Conservation (phyloP, 2,113 vertebrate species). For the Triplophysa siluroides region DNA sequence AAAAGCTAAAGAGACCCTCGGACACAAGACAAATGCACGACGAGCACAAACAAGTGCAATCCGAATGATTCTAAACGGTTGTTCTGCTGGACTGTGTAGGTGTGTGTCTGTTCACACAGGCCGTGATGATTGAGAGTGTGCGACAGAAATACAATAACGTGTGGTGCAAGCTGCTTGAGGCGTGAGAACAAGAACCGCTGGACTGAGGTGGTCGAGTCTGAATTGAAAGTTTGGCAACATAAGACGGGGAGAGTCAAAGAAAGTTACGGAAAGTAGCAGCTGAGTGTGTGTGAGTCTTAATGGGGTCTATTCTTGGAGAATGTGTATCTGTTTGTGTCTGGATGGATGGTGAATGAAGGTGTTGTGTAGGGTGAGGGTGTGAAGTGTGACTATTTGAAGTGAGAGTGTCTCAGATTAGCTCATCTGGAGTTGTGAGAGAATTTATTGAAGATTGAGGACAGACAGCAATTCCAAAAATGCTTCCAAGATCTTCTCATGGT, state of each 20-base stretch:
- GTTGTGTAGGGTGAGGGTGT: not conserved
- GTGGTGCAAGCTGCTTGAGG: not conserved
- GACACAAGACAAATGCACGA: no score
- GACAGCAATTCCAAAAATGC: not conserved
- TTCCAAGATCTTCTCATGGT: not conserved
- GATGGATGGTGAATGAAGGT: slow-evolving; percentile 2
- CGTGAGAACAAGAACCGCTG: not conserved
- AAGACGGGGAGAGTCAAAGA: not conserved
- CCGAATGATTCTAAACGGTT: not conserved
- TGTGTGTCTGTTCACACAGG: not conserved
- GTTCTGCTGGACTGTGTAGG: slow-evolving; percentile 13
- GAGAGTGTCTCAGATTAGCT: not conserved
- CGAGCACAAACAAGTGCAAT: no score
- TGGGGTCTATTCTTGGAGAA: not conserved
- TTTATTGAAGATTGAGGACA: slow-evolving; percentile 31
- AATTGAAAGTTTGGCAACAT: slow-evolving; percentile 2
- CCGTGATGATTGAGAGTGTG: not conserved
- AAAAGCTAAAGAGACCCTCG: not conserved
- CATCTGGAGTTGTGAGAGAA: not conserved
- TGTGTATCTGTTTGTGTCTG: not conserved
- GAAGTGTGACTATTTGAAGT: not conserved
- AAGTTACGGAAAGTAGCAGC: not conserved
- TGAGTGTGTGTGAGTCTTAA: not conserved
- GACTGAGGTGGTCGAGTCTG: not conserved
- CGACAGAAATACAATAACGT: not conserved